Evolutionary conservation across 2,797 vertebrate genomes (phyloP), one percentile per base, ranked within the genome.

Genomic region (Heliangelus exortis): DNA sequence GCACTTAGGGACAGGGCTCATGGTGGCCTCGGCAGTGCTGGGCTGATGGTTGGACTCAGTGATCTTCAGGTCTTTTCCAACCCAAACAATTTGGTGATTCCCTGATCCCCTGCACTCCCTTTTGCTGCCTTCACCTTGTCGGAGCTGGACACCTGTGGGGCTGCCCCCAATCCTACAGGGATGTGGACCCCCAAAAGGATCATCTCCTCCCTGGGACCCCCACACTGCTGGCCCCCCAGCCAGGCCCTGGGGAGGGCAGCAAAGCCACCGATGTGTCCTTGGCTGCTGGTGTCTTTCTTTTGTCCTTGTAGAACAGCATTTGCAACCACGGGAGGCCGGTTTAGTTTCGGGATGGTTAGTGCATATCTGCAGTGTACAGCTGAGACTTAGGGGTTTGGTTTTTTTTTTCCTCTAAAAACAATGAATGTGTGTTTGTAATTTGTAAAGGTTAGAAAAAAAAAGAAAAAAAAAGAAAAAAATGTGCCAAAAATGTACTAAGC

Each of bases 361-460:
- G 66, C 29, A 87, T 89, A 88, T 96, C 93, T 86, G 50, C 71
- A 11, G 51, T 85, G 96, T 95, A 93, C 93, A 97, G 92, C 80
- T 81, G 85, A 84, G 93, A 93, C 81, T 90, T 86, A 67, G 55
- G 61, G 29, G 7, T 36, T 14, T 20, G 21, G 77, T 93, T 97
- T 95, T 14, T 29, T 22, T 79, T 93, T 97, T 95, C 90, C 94
- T 97, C 96, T 84, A 68, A 95, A 97, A 95, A 94, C 82, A 62
- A 90, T 29, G 95, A 97, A 94, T 93, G 96, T 97, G 97, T 97
- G 81, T 96, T 95, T 97, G 97, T 98, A 96, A 96, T 95, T 89
- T 88, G 93, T 96, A 93, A 97, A 39, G 39, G 84, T 89, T 73
- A 80, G 82, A 95, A 81, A 58, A 63, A 21, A 77, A 15, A 31